phyloP scores from a whole-genome alignment of 2,888 invertebrate species.

The Psylliodes chrysocephalus region DNA sequence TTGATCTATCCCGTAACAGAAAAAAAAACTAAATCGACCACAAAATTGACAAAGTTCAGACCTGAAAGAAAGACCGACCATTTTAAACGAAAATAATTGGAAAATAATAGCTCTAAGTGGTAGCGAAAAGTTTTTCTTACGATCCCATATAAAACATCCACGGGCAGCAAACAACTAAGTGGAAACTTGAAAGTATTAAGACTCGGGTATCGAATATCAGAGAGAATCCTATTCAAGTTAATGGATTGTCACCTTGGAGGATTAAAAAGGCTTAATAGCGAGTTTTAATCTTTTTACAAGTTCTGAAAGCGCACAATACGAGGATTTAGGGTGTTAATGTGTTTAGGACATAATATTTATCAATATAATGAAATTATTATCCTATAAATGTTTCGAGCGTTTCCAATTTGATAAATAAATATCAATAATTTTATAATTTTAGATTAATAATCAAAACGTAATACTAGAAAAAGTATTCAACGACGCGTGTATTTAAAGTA shows the following conservation, averaged over 20 bases:
- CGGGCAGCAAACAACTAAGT: background rate
- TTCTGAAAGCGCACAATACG: background rate
- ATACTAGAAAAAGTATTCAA: too few relatives aligned
- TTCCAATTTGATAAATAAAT: too few relatives aligned
- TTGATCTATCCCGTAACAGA: too few relatives aligned
- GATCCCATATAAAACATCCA: background rate
- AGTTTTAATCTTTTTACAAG: constrained; percentile 4
- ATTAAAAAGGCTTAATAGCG: background rate
- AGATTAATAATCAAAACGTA: too few relatives aligned
- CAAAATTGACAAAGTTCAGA: background rate
- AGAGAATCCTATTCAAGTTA: constrained; percentile 15
- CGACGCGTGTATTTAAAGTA: too few relatives aligned
- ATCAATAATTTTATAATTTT: too few relatives aligned
- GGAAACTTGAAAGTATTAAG: constrained; percentile 6
- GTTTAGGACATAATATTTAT: too few relatives aligned
- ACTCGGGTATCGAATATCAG: constrained; percentile 4
- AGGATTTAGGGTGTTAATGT: too few relatives aligned
- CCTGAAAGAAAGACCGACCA: background rate
- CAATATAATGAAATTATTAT: too few relatives aligned
- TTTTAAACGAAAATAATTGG: background rate
- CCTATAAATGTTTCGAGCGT: too few relatives aligned
- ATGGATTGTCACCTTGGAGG: constrained; percentile 15
- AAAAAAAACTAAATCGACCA: background rate
- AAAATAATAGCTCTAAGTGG: background rate
- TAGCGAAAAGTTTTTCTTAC: background rate